phyloP scores from a whole-genome alignment of 2,797 vertebrate genomes.

The Oophaga sylvatica region DNA sequence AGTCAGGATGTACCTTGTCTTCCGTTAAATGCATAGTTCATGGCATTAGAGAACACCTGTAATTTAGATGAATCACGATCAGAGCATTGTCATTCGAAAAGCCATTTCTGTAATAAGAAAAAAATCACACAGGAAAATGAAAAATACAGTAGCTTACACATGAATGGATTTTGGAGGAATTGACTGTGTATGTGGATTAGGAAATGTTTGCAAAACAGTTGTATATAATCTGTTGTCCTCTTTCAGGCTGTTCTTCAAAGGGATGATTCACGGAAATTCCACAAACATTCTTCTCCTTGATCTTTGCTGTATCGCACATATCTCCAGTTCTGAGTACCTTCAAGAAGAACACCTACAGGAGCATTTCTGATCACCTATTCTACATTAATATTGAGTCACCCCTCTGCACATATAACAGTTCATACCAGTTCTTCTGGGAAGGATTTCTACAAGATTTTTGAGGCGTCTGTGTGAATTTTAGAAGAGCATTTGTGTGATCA shows the following conservation, averaged over 20 bases:
- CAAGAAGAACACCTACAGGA: no score
- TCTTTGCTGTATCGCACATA: no score
- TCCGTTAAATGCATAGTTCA: conserved; percentile 3
- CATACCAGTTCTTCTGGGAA: no score
- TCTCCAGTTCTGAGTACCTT: no score
- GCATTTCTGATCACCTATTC: no score
- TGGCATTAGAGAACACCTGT: conserved; percentile 29
- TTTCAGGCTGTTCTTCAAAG: background rate
- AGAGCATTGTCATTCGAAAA: conserved; percentile 5
- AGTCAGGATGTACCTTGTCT: background rate
- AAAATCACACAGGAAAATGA: background rate
- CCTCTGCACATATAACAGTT: no score
- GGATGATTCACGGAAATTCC: background rate
- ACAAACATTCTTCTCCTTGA: no score
- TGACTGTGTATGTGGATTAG: background rate
- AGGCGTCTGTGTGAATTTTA: no score
- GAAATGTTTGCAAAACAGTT: background rate
- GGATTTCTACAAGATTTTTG: no score
- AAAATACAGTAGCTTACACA: background rate
- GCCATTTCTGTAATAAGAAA: background rate
- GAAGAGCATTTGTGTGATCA: no score
- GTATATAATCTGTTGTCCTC: background rate
- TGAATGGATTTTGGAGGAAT: background rate
- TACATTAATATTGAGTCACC: no score
- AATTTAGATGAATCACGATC: conserved; percentile 12